Evolutionary conservation across 1,140 invertebrate species (phyloP).

Genomic region (Polypedilum pembai): DNA sequence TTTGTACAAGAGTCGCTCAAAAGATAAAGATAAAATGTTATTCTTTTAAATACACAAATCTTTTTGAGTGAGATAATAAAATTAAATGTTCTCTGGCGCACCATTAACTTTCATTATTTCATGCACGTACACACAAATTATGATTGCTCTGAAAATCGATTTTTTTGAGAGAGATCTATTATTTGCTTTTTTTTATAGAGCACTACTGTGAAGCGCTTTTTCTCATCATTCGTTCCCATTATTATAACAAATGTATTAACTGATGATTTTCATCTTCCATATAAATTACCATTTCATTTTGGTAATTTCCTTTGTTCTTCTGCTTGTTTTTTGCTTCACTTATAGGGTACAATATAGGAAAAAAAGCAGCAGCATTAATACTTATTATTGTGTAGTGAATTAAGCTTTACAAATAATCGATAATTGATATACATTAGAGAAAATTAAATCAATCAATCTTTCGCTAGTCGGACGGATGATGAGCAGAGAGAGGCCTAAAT

Average conservation of each 20-base stretch:
- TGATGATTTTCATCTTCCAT: constrained; percentile 14
- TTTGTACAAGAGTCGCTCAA: too few species aligned
- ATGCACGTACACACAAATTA: too few species aligned
- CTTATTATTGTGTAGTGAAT: background rate
- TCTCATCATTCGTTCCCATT: constrained; percentile 19
- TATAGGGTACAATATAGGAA: constrained; percentile 23
- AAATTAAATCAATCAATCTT: constrained; percentile 28
- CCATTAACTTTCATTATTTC: too few species aligned
- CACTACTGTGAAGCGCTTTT: background rate
- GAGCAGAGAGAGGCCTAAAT: too few species aligned
- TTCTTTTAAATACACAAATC: too few species aligned
- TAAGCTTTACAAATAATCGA: constrained; percentile 25
- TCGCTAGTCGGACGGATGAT: background rate
- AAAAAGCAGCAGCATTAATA: background rate
- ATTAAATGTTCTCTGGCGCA: too few species aligned
- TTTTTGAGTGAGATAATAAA: too few species aligned
- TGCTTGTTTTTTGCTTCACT: constrained; percentile 14
- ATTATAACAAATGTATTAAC: constrained; percentile 24
- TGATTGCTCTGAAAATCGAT: too few species aligned
- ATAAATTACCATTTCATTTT: background rate
- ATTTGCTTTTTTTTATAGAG: too few species aligned
- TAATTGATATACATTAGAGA: constrained; percentile 28
- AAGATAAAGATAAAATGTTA: too few species aligned
- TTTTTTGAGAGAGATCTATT: too few species aligned
- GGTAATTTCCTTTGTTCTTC: background rate